phyloP scores from a whole-genome alignment of 1,140 invertebrate species.

The Ganaspis sp. region DNA sequence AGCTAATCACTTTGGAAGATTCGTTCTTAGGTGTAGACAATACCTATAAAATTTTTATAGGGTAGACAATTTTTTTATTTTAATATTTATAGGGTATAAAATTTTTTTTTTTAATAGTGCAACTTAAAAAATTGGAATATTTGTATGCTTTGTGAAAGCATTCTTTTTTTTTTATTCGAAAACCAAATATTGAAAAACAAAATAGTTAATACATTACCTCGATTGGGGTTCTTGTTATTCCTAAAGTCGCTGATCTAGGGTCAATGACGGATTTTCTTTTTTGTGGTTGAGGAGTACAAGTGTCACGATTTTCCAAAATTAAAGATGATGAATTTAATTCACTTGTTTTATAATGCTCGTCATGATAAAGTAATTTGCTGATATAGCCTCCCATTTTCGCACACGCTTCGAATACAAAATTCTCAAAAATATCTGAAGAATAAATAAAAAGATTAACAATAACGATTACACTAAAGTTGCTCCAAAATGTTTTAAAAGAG shows the following conservation, averaged over 20 bases:
- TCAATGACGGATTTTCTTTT: constrained; percentile 53
- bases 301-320: constrained; percentile 12
- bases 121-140: background rate
- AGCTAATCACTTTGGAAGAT: constrained; percentile 47
- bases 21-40: constrained; percentile 47
- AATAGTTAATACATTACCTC: constrained; percentile 54
- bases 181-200: constrained; percentile 28
- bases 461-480: too few species aligned
- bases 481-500: too few species aligned
- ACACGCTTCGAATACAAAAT: background rate
- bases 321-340: background rate
- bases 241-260: constrained; percentile 63
- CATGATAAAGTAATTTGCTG: constrained; percentile 49
- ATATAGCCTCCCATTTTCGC: constrained; percentile 56
- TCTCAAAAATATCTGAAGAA: background rate
- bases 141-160: too few species aligned
- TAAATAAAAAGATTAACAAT: too few species aligned
- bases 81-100: too few species aligned
- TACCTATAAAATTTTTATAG: constrained; percentile 50
- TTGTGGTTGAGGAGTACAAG: constrained; percentile 56
- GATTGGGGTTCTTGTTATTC: constrained; percentile 68
- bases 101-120: too few species aligned
- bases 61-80: too few species aligned
- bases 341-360: constrained; percentile 40
- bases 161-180: too few species aligned